phyloP scores from a whole-genome alignment of 2,113 vertebrate genomes.

The Seriola quinqueradiata region DNA sequence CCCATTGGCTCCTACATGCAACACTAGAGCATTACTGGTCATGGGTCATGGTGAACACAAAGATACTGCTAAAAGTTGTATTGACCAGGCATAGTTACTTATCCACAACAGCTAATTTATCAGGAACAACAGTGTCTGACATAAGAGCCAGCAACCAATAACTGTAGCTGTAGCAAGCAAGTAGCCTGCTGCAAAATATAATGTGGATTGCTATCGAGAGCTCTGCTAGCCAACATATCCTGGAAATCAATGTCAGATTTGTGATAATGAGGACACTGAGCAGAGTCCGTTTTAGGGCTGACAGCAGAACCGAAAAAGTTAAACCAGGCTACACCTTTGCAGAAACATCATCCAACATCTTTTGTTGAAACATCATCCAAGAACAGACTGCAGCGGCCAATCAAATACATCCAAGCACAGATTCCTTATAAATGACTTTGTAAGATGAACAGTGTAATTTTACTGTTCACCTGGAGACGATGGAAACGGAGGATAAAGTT shows the following conservation, averaged over 20 bases:
- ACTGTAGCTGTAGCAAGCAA: neutral
- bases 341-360: neutral
- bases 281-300: neutral
- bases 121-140: neutral
- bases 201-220: neutral
- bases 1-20: neutral
- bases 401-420: neutral
- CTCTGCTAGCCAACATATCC: neutral
- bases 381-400: neutral
- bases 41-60: neutral
- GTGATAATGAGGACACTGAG: neutral
- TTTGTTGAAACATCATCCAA: constrained; percentile 1
- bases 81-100: neutral
- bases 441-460: neutral
- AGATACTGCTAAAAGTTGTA: neutral
- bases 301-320: neutral
- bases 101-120: neutral
- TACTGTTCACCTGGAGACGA: neutral
- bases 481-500: neutral
- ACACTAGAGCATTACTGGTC: neutral
- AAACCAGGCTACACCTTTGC: neutral
- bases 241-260: neutral
- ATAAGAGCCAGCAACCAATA: neutral
- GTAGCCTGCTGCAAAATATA: neutral
- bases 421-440: neutral